Percentiles rank a stretch among this genome's conserved stretches.
Conservation (phyloP, 2,113 vertebrate genomes). For the Epinephelus fuscoguttatus region DNA sequence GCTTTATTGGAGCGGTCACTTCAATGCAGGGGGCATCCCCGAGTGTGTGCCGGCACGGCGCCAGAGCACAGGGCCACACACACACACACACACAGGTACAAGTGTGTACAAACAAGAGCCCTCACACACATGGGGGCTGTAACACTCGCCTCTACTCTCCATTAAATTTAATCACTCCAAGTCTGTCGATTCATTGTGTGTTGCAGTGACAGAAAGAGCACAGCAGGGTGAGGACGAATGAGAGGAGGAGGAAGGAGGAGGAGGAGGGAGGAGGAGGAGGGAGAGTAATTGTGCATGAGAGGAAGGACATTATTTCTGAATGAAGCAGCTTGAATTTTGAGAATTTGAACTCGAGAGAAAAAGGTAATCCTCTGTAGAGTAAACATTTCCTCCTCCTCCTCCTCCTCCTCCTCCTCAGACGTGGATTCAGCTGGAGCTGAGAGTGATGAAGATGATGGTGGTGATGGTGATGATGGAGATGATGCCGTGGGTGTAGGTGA, state of each 20-base stretch:
- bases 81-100: constrained; percentile 21
- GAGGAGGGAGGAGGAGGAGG: not conserved
- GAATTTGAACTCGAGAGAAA: not conserved
- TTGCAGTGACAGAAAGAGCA: not conserved
- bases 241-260: constrained; percentile 3
- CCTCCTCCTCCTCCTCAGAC: not conserved
- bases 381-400: constrained; percentile 9
- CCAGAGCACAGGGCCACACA: constrained; percentile 48
- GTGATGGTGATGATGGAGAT: not conserved
- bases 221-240: not conserved
- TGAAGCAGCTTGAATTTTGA: constrained; percentile 12
- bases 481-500: constrained; percentile 39
- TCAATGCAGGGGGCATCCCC: constrained; percentile 75
- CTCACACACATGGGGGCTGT: constrained; percentile 28
- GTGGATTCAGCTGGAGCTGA: not conserved
- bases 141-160: constrained; percentile 41
- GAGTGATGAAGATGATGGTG: not conserved
- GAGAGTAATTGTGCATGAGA: not conserved
- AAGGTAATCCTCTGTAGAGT: not conserved
- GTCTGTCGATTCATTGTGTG: constrained; percentile 31
- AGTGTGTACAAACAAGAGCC: constrained; percentile 39
- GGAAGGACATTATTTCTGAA: constrained; percentile 32
- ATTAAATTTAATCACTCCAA: constrained; percentile 62
- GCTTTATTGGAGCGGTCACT: constrained; percentile 58
- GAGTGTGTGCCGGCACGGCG: constrained; percentile 44